Evolutionary conservation across 2,888 invertebrate species (phyloP), one percentile per base, ranked within the genome.

Genomic region (Thelaira solivaga): DNA sequence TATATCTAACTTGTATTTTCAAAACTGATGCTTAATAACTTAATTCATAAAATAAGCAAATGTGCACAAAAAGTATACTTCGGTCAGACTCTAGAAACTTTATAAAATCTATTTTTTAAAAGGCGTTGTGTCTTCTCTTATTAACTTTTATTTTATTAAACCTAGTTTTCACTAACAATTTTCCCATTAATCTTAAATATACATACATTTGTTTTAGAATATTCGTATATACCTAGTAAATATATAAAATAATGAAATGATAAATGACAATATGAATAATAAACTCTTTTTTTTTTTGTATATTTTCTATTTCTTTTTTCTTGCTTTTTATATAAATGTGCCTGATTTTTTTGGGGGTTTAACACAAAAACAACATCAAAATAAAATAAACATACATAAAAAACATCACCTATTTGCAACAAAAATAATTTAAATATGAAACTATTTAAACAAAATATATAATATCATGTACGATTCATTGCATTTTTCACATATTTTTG

Each of bases 271-370:
- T 83, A 82, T 83, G 82, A 86, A 86, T 86, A 86, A 87, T 86
- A 81, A 83, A 83, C 83, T 74, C 84, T 84, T 85, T n/a, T 84
- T 82, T 72, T 87, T 86, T 85, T 81, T 87, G 85, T 87, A 87
- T 88, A 88, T 86, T 87, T 88, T 86, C 85, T 86, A 85, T 86
- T 87, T 88, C 85, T 87, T 86, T 86, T 88, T 88, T 88, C 86
- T 85, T 84, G 87, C 88, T 88, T 86, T 85, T 86, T 86, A 84
- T 84, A 84, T 74, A 78, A 78, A 74, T 87, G 86, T 85, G 87
- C 87, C 87, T 87, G 85, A n/a, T n/a, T 87, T 83, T 74, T 43
- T 78, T 64, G 82, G 87, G 87, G 88, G 86, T 85, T 83, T 86
- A 83, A 85, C 85, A 75, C 85, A 81, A 84, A 69, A 82, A 84